These are phyloP conservation scores for Mesocentrotus franciscanus DNA, from an alignment of 53 echinoderm and acorn worm species.

Conservation along the genomic window DNA sequence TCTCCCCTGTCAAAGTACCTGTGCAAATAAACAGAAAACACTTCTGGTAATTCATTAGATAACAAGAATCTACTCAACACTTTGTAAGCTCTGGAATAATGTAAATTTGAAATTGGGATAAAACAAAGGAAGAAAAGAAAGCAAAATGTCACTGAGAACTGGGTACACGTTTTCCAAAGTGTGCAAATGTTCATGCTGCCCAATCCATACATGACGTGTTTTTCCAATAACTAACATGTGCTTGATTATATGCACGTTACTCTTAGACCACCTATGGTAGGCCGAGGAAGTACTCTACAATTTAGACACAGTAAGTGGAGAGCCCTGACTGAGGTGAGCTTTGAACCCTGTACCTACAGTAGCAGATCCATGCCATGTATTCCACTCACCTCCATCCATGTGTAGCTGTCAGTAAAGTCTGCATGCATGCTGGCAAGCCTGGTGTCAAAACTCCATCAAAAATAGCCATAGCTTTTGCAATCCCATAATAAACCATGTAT, in stretches of 20 bases:
- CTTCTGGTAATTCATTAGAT: background rate
- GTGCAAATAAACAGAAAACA: background rate
- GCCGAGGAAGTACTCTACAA: too few species aligned
- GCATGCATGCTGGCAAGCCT: conserved; percentile 42
- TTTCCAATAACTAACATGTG: too few species aligned
- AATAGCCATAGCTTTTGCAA: conserved; percentile 53
- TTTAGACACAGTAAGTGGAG: too few species aligned
- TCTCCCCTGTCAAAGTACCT: conserved; percentile 96
- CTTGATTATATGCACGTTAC: too few species aligned
- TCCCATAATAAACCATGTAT: conserved; percentile 62
- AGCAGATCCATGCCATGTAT: background rate
- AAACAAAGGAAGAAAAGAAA: background rate
- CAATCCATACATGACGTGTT: too few species aligned
- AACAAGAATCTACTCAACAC: background rate
- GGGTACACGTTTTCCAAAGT: too few species aligned
- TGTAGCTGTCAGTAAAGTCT: background rate
- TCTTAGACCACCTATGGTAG: too few species aligned
- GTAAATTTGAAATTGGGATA: background rate
- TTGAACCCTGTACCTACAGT: background rate
- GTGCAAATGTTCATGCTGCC: too few species aligned
- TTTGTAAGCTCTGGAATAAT: background rate
- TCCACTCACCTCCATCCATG: conserved; percentile 59
- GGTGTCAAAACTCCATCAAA: conserved; percentile 61
- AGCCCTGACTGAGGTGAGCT: background rate
- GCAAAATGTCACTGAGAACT: background rate